These are phyloP conservation scores for Aleiodes testaceus DNA, from an alignment of 2,888 invertebrate species.

Conservation along the genomic window DNA sequence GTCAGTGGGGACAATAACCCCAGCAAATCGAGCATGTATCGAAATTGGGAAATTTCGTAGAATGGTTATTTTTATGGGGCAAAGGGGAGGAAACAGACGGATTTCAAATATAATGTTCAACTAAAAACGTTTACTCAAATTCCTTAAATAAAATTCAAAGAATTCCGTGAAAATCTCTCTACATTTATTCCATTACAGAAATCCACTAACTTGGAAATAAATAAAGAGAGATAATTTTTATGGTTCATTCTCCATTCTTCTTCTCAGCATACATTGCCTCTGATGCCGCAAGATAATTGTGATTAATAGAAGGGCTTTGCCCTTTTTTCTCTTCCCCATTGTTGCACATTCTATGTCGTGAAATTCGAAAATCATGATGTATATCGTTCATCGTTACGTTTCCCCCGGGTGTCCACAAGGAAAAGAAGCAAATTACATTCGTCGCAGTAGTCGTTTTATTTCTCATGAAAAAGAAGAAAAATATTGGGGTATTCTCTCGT, in stretches of 20 bases:
- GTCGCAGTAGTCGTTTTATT: too few relatives aligned
- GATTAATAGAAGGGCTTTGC: neutral
- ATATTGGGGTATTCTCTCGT: too few relatives aligned
- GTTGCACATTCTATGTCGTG: neutral
- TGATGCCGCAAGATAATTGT: conserved; percentile 10
- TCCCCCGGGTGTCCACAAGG: too few relatives aligned
- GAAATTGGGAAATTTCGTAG: too few relatives aligned
- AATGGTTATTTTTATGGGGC: too few relatives aligned
- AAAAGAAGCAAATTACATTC: too few relatives aligned
- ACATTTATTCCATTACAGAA: neutral
- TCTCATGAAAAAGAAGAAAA: too few relatives aligned
- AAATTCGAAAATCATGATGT: neutral
- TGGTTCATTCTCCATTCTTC: neutral
- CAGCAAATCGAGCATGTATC: conserved; percentile 5
- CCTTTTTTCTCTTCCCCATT: neutral
- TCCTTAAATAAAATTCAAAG: too few relatives aligned
- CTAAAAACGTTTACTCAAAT: too few relatives aligned
- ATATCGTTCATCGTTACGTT: neutral
- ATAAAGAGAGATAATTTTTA: conserved; percentile 24
- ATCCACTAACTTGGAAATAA: neutral
- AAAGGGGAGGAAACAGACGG: neutral
- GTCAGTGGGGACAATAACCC: neutral
- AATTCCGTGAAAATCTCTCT: too few relatives aligned
- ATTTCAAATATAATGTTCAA: neutral
- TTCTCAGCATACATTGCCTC: neutral